Percentiles rank a stretch among this genome's conserved stretches.
Conservation (phyloP, 1,140 invertebrate genomes). For the Manduca sexta region DNA sequence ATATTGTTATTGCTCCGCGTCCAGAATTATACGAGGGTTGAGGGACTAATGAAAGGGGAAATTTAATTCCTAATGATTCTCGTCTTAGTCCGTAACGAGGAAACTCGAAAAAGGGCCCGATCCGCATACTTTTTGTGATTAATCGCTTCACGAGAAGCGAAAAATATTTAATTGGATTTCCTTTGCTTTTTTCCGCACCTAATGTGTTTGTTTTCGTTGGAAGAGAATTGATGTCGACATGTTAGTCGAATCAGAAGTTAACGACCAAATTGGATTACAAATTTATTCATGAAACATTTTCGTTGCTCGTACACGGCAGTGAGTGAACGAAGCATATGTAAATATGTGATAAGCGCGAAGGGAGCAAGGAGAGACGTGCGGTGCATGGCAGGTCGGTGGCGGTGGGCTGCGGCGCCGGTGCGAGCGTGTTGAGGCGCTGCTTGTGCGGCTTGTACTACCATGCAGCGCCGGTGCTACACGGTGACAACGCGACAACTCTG, state of each 20-base stretch:
- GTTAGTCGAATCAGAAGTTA: constrained; percentile 52
- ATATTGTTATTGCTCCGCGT: constrained; percentile 72
- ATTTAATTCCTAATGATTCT: constrained; percentile 74
- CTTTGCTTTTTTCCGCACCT: constrained; percentile 25
- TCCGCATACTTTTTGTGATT: constrained; percentile 61
- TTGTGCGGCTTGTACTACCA: constrained; percentile 1
- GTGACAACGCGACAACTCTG: constrained; percentile 22
- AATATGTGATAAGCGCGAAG: constrained; percentile 64
- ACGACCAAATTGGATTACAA: constrained; percentile 61
- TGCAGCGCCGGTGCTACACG: constrained; percentile 3
- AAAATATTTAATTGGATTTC: constrained; percentile 46
- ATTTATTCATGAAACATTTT: constrained; percentile 71
- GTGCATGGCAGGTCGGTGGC: constrained; percentile 25
- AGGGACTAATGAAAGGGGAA: constrained; percentile 74
- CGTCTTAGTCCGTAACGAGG: constrained; percentile 72
- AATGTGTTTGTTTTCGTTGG: constrained; percentile 37
- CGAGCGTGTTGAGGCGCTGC: constrained; percentile 18
- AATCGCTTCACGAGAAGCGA: constrained; percentile 49
- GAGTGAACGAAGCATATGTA: constrained; percentile 61
- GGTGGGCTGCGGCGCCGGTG: constrained; percentile 13
- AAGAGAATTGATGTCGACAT: constrained; percentile 21
- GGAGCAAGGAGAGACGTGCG: constrained; percentile 25
- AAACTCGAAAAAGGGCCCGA: constrained; percentile 69
- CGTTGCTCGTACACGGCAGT: constrained; percentile 57
- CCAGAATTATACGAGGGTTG: constrained; percentile 73